Percentiles rank a stretch among this genome's conserved stretches.
These are phyloP conservation scores for Polypedilum pembai DNA, from an alignment of 1,140 invertebrate species.

Conservation along the genomic window DNA sequence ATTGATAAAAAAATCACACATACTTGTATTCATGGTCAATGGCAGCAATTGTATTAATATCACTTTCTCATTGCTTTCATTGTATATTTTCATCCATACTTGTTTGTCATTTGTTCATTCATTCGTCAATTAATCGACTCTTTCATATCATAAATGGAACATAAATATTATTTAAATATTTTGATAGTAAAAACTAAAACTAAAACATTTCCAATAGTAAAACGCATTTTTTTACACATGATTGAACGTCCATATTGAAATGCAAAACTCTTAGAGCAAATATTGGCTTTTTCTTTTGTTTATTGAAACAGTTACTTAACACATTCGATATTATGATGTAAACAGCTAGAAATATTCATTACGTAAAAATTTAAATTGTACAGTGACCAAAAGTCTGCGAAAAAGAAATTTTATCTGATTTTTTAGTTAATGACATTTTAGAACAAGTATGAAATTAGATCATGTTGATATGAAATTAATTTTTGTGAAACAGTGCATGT, in stretches of 20 bases:
- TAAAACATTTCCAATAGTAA: neutral
- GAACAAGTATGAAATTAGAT: too few relatives aligned
- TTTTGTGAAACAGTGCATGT: too few relatives aligned
- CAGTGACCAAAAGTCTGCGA: too few relatives aligned
- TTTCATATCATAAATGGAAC: neutral
- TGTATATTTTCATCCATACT: neutral
- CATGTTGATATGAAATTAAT: too few relatives aligned
- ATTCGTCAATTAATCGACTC: neutral
- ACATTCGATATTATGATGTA: neutral
- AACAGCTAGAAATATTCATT: too few relatives aligned
- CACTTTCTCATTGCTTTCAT: neutral
- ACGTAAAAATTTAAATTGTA: too few relatives aligned
- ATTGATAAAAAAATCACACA: too few relatives aligned
- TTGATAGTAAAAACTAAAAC: neutral
- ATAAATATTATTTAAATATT: neutral
- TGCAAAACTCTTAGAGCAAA: neutral
- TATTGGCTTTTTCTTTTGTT: neutral
- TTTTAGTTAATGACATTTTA: too few relatives aligned
- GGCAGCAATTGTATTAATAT: neutral
- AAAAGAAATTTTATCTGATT: too few relatives aligned
- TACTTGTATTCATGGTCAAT: constrained; percentile 2
- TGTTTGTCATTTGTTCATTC: neutral
- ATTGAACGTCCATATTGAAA: neutral
- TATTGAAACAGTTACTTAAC: neutral
- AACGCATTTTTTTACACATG: neutral